Evolutionary conservation across 2,888 invertebrate genomes (phyloP), one percentile per base, ranked within the genome.

Genomic region (Masnerella sp.): DNA sequence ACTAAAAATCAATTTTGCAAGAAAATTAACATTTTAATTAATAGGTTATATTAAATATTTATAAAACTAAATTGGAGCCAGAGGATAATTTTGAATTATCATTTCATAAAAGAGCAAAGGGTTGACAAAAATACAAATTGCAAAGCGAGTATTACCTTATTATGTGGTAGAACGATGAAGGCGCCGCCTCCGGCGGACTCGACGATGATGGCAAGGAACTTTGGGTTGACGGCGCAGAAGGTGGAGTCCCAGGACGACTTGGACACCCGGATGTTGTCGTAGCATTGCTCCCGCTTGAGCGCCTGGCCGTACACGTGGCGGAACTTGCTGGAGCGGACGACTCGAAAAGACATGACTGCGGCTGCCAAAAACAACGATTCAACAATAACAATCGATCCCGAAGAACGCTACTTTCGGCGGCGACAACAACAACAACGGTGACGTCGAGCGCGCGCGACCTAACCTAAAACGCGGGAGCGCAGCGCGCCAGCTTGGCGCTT

Each of bases 191-290:
- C 97, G 64, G 97, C 97, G 56, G 96, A 96, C 88, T 99, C 98
- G 43, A 97, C 97, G 86, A 98, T 98, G 84, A 98, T 96, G 78
- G 98, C 98, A 87, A 98, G 90, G 89, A 97, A 98, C 89, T 97
- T 98, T 49, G 98, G 98, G 89, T 99, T 99, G 83, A 98, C 98
- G 80, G 97, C 96, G 90, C 98, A 98, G 89, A 98, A 98, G 78
- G 97, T 97, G 75, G 97, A 96, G 88, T 99, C 99, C 95, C 98
- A 98, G 56, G 98, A 97, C 87, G 97, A 97, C 88, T 98, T 97
- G 77, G 97, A 97, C 77, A 98, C 97, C 87, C 97, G 91, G 84
- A 99, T 94, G 89, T 97, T 97, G 90, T 99, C 98, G 90, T 96
- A 98, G 90, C 98, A 98, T 89, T 96, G 96, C 88, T 98, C 98